phyloP scores from a whole-genome alignment of 2,888 invertebrate genomes.

The Leptinotarsa peninsularis region DNA sequence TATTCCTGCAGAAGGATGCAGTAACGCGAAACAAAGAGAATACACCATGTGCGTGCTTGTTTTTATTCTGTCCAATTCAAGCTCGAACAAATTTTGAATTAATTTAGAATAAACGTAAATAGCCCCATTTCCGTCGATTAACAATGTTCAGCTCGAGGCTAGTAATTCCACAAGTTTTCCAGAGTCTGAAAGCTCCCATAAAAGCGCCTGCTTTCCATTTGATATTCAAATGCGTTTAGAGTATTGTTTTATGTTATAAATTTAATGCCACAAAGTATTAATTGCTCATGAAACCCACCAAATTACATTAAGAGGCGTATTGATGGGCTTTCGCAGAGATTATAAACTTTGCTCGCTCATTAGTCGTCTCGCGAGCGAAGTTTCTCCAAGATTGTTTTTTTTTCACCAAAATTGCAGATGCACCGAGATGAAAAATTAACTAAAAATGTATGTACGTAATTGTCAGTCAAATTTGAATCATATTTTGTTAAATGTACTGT shows the following conservation, averaged over 20 bases:
- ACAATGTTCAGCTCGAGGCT: constrained; percentile 57
- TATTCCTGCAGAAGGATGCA: not conserved
- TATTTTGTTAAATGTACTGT: too few relatives aligned
- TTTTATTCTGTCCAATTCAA: constrained; percentile 58
- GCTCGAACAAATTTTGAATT: constrained; percentile 60
- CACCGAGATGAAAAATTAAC: too few relatives aligned
- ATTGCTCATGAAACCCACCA: constrained; percentile 52
- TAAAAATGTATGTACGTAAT: too few relatives aligned
- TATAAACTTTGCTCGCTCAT: constrained; percentile 52
- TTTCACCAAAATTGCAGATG: not conserved
- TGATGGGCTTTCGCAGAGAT: constrained; percentile 51
- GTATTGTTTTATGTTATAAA: constrained; percentile 62
- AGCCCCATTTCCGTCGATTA: constrained; percentile 62
- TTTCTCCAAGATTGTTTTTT: not conserved
- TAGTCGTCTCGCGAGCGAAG: constrained; percentile 24
- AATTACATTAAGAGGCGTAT: constrained; percentile 55
- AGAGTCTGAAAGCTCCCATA: constrained; percentile 56
- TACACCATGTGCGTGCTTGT: constrained; percentile 20
- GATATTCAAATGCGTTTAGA: constrained; percentile 61
- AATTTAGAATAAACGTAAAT: constrained; percentile 62
- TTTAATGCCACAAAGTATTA: constrained; percentile 59
- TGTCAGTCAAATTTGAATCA: too few relatives aligned
- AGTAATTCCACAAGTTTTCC: constrained; percentile 57
- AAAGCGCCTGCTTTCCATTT: constrained; percentile 57
- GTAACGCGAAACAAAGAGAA: constrained; percentile 2